Evolutionary conservation across 2,888 invertebrate species (phyloP).

Genomic region (Ptychoptera contaminata): DNA sequence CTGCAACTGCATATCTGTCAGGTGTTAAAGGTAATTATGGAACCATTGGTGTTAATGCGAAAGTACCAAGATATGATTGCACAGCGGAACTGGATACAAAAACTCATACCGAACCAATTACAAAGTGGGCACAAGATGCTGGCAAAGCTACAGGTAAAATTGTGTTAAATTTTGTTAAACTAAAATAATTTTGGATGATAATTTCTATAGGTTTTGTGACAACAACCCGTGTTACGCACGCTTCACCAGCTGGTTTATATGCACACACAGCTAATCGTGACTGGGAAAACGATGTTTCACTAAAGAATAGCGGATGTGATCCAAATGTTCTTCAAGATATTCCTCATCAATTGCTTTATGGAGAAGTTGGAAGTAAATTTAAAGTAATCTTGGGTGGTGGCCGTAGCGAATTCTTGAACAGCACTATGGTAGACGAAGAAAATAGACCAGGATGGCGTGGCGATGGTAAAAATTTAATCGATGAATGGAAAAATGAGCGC

Average conservation of each 20-base stretch:
- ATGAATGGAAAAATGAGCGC: conserved; percentile 37
- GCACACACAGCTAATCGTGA: conserved; percentile 37
- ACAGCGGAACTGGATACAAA: conserved; percentile 34
- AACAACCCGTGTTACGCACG: conserved; percentile 9
- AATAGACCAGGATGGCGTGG: conserved; percentile 28
- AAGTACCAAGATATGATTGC: conserved; percentile 47
- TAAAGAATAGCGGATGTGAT: conserved; percentile 4
- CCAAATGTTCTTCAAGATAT: conserved; percentile 6
- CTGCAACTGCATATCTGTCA: conserved; percentile 61
- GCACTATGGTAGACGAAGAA: conserved; percentile 31
- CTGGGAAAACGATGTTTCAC: conserved; percentile 31
- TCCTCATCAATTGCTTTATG: conserved; percentile 5
- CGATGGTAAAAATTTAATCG: conserved; percentile 43
- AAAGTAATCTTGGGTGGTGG: conserved; percentile 40
- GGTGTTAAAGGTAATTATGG: conserved; percentile 64
- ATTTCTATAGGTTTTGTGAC: conserved; percentile 6
- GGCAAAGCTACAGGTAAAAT: conserved; percentile 48
- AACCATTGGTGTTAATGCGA: conserved; percentile 57
- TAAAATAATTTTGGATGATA: too few species aligned
- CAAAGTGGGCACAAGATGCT: conserved; percentile 50
- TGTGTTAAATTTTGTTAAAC: conserved; percentile 49
- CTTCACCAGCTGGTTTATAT: conserved; percentile 7
- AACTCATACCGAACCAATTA: conserved; percentile 46
- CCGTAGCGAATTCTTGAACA: conserved; percentile 34
- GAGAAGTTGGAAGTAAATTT: conserved; percentile 3